Evolutionary conservation across 2,113 vertebrate species (phyloP).

Genomic region (Ammospiza caudacuta): DNA sequence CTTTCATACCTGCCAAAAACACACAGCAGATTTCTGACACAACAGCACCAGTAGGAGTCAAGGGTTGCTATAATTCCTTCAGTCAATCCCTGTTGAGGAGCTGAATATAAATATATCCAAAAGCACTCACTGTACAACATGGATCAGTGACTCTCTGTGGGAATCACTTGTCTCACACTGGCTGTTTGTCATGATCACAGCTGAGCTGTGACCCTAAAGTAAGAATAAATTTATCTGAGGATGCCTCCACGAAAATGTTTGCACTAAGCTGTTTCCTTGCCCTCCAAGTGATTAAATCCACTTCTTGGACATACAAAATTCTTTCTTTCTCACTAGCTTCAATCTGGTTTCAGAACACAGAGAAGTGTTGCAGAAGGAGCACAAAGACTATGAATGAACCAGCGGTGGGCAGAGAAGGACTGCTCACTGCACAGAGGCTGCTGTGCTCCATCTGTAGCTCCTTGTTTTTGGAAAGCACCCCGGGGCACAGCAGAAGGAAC

Average conservation of each 20-base stretch:
- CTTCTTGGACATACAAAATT: background rate
- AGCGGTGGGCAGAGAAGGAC: background rate
- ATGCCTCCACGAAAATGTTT: background rate
- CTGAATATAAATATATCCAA: background rate
- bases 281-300: background rate
- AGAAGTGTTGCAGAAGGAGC: background rate
- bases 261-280: background rate
- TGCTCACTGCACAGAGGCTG: slow-evolving; percentile 3
- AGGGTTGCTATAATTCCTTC: background rate
- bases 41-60: background rate
- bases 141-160: background rate
- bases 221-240: background rate
- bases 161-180: background rate
- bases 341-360: background rate
- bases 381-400: background rate
- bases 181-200: background rate
- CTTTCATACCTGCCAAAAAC: background rate
- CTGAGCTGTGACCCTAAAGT: background rate
- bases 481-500: background rate
- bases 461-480: background rate
- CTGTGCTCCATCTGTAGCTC: slow-evolving; percentile 36
- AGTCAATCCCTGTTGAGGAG: background rate
- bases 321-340: background rate
- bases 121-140: background rate
- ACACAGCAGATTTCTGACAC: background rate